Evolutionary conservation across 2,797 vertebrate species (phyloP).

Genomic region (Apogon talboti): DNA sequence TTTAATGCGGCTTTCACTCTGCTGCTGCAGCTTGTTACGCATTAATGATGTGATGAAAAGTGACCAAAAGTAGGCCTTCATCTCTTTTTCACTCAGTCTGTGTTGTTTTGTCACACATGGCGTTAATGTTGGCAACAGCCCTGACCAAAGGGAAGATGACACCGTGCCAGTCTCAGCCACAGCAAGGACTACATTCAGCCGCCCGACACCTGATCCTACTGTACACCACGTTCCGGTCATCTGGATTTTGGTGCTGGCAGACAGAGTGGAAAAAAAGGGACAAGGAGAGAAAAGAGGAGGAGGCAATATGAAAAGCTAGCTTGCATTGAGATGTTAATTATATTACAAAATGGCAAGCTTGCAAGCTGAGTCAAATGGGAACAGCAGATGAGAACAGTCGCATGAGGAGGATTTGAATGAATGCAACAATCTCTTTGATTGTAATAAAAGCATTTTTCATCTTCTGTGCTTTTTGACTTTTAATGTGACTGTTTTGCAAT

Average conservation of each 20-base stretch:
- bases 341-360: constrained; percentile 55
- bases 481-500: constrained; percentile 12
- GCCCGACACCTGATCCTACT: constrained; percentile 72
- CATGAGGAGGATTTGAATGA: constrained; percentile 23
- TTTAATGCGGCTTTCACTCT: constrained; percentile 18
- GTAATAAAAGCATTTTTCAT: constrained; percentile 10
- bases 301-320: constrained; percentile 54
- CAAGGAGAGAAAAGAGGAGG: constrained; percentile 52
- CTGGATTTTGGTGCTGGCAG: constrained; percentile 79
- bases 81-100: constrained; percentile 44
- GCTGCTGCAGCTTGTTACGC: constrained; percentile 12
- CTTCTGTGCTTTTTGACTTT: constrained; percentile 8
- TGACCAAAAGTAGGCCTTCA: constrained; percentile 43
- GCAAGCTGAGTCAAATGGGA: constrained; percentile 39
- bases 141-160: constrained; percentile 52
- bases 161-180: constrained; percentile 42
- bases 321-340: constrained; percentile 54
- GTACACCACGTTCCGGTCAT: constrained; percentile 69
- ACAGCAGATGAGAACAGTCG: constrained; percentile 27
- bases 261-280: constrained; percentile 79
- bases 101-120: constrained; percentile 63
- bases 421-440: constrained; percentile 11
- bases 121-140: constrained; percentile 61
- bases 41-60: constrained; percentile 51
- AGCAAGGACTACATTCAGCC: constrained; percentile 48